Evolutionary conservation across 30 jellyfish, hydroid and myxozoan species (phyloP).

Genomic region (Chironex yamaguchii): DNA sequence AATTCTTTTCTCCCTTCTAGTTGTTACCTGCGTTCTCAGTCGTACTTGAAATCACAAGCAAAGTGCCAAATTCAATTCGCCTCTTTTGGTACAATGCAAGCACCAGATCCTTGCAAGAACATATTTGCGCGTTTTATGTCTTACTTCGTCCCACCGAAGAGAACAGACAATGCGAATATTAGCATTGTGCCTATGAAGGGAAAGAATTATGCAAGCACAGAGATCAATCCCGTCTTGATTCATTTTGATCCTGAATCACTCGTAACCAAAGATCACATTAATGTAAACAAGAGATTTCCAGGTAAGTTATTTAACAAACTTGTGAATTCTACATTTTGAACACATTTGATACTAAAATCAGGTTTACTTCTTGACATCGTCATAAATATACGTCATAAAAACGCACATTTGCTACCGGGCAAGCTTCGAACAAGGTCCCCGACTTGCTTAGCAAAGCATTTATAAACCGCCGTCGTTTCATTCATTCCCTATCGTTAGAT

Average conservation of each 20-base stretch:
- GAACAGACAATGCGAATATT: conserved; percentile 65
- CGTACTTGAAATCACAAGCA: conserved; percentile 61
- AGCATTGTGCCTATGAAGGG: conserved; percentile 41
- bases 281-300: conserved; percentile 12
- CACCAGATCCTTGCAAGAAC: conserved; percentile 82
- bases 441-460: too few species aligned
- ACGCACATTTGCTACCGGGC: too few species aligned
- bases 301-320: background rate
- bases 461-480: too few species aligned
- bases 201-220: conserved; percentile 45
- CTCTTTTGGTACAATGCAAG: conserved; percentile 54
- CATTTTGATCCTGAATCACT: background rate
- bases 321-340: background rate
- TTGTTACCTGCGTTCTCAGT: conserved; percentile 26
- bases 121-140: conserved; percentile 55
- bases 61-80: conserved; percentile 44
- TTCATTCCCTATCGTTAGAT: too few species aligned
- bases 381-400: too few species aligned
- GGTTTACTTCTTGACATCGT: too few species aligned
- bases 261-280: background rate
- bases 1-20: too few species aligned
- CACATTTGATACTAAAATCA: too few species aligned
- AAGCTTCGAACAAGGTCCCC: too few species aligned
- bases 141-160: conserved; percentile 30
- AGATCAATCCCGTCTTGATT: conserved; percentile 25